These are phyloP conservation scores for Nerophis ophidion DNA, from an alignment of 2,113 vertebrate species.

Conservation along the genomic window DNA sequence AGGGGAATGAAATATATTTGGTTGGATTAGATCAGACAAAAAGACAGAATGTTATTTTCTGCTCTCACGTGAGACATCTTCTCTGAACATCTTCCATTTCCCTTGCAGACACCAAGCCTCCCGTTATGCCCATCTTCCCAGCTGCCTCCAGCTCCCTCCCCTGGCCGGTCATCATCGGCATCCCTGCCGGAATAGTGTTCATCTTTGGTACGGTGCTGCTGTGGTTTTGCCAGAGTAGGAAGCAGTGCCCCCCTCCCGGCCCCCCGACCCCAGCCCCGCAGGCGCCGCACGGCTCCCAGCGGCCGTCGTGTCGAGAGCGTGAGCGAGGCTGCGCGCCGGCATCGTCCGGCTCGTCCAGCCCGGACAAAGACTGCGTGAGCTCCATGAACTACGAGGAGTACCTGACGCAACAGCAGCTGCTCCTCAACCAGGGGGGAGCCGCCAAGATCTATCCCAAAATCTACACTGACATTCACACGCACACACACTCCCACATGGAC, in stretches of 20 bases:
- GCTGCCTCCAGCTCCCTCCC: slow-evolving; percentile 80
- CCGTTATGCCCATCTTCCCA: slow-evolving; percentile 72
- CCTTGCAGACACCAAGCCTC: slow-evolving; percentile 84
- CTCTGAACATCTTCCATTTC: background rate
- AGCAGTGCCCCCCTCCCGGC: slow-evolving; percentile 76
- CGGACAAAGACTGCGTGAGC: slow-evolving; percentile 83
- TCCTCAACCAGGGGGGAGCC: slow-evolving; percentile 58
- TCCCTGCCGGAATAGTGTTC: slow-evolving; percentile 89
- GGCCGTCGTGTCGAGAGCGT: slow-evolving; percentile 57
- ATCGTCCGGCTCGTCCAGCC: slow-evolving; percentile 50
- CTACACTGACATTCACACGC: slow-evolving; percentile 90
- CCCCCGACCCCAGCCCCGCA: slow-evolving; percentile 43
- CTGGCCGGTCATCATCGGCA: slow-evolving; percentile 96
- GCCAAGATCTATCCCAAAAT: slow-evolving; percentile 95
- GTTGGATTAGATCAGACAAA: too few species aligned
- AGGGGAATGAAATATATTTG: too few species aligned
- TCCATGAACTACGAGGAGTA: slow-evolving; percentile 88
- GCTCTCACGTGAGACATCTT: too few species aligned
- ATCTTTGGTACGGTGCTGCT: slow-evolving; percentile 89
- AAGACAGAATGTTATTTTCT: too few species aligned
- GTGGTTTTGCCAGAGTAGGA: slow-evolving; percentile 95
- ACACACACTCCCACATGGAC: slow-evolving; percentile 87
- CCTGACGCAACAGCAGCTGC: slow-evolving; percentile 71
- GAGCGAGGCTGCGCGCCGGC: slow-evolving; percentile 37
- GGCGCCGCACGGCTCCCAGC: slow-evolving; percentile 63